Conservation (phyloP, 2,113 vertebrate species). For the Porphyrio hochstetteri region DNA sequence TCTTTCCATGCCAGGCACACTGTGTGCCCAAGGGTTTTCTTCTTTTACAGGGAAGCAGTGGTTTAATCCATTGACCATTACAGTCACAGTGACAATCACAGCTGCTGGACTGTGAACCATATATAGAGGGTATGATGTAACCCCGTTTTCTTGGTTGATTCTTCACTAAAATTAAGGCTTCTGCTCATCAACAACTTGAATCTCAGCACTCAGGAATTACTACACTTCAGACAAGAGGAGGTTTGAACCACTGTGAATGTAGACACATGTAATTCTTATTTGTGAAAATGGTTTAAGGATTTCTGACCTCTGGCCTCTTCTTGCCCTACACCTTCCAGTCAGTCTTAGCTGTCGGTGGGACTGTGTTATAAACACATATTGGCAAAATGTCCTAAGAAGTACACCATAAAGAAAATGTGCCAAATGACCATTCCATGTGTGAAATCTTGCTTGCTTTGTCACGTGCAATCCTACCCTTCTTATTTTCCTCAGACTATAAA, state of each 20-base stretch:
- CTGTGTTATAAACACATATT: neutral
- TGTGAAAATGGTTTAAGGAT: neutral
- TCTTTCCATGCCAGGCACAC: neutral
- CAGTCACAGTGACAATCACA: neutral
- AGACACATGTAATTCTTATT: neutral
- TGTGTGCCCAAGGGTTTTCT: neutral
- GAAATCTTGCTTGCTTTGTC: neutral
- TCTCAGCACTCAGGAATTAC: neutral
- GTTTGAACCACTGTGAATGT: neutral
- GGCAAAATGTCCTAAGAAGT: neutral
- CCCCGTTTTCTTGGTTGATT: neutral
- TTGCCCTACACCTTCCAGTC: neutral
- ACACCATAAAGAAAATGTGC: neutral
- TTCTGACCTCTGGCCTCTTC: neutral
- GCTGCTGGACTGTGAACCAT: neutral
- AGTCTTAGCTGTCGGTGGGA: neutral
- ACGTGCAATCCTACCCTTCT: neutral
- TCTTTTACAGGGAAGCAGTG: neutral
- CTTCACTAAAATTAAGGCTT: neutral
- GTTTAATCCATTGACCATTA: neutral
- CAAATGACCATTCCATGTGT: neutral
- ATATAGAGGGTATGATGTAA: neutral
- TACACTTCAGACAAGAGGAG: neutral
- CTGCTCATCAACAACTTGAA: neutral
- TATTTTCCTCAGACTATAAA: neutral